Evolutionary conservation across 2,888 invertebrate species (phyloP), one percentile per base, ranked within the genome.

Genomic region (Eupithecia abbreviata): DNA sequence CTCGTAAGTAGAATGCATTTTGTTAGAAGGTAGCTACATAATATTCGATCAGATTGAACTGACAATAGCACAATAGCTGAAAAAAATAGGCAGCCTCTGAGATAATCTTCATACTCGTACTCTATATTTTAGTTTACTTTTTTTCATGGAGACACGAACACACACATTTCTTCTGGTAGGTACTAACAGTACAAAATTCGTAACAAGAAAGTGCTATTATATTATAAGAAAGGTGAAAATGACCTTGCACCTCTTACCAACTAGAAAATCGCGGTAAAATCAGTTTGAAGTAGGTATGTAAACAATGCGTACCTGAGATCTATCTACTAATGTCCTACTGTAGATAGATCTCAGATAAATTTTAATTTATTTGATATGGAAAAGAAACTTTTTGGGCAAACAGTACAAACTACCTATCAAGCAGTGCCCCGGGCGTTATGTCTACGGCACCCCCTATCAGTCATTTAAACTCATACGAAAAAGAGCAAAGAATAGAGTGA

Each of bases 11-110:
- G 18, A 18, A 62, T 10, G 62, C 30, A 30, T 75, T 69, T 72
- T 75, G 68, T 68, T 71, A 42, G 15, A 75, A 71, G 66, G 43
- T 47, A 71, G 58, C 55, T 43, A 10, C 12, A 49, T 3, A 58
- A n/a, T n/a, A 18, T 43, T 68, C n/a, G 13, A 69, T 69, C 69
- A 18, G 30, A 47, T 69, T 69, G 45, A 47, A 49, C 47, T 69
- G 69, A 45, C 47, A 69, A 69, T 49, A 47, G 47, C 47, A 69
- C 45, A 69, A 68, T 42, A 42, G 66, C 15, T 18, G 18, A 49
- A 47, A 69, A 12, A 69, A 43, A 68, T 68, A 66, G 42, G 15
- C 67, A 68, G 15, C 18, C n/a, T 62, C 10, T 30, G 18, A 58
- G n/a, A 18, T 58, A 3, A 58, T 58, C 18, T 58, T 58, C 10